phyloP scores from a whole-genome alignment of 1,140 invertebrate genomes.

The Drosophila orosa region DNA sequence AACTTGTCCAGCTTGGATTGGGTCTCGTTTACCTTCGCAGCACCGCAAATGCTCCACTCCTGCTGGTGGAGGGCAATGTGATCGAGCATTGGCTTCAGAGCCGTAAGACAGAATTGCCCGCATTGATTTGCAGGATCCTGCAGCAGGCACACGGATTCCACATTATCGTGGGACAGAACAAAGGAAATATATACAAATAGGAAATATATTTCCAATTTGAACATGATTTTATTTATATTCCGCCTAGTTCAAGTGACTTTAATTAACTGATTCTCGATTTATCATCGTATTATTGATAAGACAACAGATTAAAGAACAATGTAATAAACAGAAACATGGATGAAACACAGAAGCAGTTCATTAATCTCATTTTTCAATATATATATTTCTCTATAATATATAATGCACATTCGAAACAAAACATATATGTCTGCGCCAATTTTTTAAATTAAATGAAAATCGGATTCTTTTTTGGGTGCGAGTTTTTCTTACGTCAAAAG shows the following conservation, averaged over 20 bases:
- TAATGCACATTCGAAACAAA: no score
- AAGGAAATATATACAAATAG: background rate
- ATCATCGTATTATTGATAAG: background rate
- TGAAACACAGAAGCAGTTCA: no score
- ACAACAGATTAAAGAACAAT: no score
- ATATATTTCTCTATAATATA: no score
- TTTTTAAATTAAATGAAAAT: no score
- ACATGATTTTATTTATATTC: background rate
- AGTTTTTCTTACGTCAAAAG: no score
- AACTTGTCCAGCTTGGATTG: background rate
- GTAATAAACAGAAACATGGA: no score
- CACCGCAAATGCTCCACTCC: background rate
- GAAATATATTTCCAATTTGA: background rate
- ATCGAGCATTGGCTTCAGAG: background rate
- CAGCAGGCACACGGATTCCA: background rate
- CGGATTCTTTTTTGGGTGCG: no score
- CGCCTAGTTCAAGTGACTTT: background rate
- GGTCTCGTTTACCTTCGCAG: background rate
- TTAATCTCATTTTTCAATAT: no score
- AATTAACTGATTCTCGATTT: background rate
- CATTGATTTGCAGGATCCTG: conserved; percentile 4
- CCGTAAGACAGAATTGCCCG: background rate
- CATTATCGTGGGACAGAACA: background rate
- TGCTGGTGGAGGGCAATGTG: conserved; percentile 2
- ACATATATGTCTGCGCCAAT: no score